Percentiles rank a stretch among this genome's conserved stretches.
Conservation (phyloP, 2,888 invertebrate genomes). For the Physocephala rufipes region DNA sequence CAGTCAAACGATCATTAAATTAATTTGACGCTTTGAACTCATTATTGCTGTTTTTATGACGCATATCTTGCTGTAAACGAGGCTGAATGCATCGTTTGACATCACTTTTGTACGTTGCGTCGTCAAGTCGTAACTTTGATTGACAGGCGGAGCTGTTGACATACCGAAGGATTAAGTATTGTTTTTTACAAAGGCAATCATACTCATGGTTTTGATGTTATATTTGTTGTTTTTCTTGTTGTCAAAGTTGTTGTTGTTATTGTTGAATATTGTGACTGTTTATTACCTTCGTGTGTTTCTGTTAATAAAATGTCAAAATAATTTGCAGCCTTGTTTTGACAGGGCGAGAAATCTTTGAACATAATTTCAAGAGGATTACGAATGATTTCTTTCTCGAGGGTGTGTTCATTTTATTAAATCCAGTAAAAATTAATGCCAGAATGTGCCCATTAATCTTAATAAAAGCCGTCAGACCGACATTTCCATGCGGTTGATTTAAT, state of each 20-base stretch:
- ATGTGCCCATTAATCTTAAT: too few species aligned
- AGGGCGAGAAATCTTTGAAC: not conserved
- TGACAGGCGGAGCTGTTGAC: conserved; percentile 30
- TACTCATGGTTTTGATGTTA: too few species aligned
- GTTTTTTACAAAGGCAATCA: not conserved
- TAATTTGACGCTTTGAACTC: conserved; percentile 14
- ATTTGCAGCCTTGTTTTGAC: conserved; percentile 9
- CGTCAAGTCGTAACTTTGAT: conserved; percentile 24
- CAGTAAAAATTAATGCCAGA: too few species aligned
- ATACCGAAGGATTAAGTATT: conserved; percentile 5
- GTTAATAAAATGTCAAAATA: conserved; percentile 11
- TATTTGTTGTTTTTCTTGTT: too few species aligned
- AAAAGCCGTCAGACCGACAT: too few species aligned
- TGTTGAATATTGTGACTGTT: not conserved
- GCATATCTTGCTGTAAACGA: conserved; percentile 7
- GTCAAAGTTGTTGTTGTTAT: too few species aligned
- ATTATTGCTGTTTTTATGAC: not conserved
- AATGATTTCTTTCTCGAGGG: too few species aligned
- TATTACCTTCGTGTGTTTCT: not conserved
- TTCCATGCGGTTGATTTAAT: too few species aligned
- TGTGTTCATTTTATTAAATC: too few species aligned
- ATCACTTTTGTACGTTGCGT: conserved; percentile 5
- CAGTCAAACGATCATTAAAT: conserved; percentile 12
- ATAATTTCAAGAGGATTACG: too few species aligned
- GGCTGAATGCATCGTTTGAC: conserved; percentile 1